Evolutionary conservation across 2,888 invertebrate species (phyloP).

Genomic region (Drosophila prostipennis): DNA sequence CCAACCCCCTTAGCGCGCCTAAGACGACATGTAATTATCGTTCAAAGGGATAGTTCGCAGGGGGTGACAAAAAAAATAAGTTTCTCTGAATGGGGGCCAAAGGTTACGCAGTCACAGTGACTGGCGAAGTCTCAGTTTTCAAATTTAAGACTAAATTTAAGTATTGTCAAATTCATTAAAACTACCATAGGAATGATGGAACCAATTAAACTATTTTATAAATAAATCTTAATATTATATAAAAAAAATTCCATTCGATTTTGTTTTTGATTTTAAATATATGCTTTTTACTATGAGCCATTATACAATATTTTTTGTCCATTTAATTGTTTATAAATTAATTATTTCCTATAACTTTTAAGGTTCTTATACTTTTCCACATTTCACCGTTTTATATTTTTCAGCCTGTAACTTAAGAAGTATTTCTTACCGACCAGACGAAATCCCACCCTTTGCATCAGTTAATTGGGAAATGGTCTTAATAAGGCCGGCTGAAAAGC

Average conservation of each 20-base stretch:
- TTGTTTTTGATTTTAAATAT: no score
- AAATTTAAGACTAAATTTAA: not conserved
- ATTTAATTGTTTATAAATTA: no score
- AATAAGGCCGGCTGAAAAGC: constrained; percentile 30
- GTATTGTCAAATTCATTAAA: no score
- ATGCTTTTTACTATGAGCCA: no score
- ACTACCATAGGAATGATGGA: no score
- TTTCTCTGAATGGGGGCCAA: constrained; percentile 4
- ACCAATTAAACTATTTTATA: no score
- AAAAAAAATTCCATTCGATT: no score
- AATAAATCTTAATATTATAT: no score
- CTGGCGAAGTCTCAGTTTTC: not conserved
- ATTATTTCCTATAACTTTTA: not conserved
- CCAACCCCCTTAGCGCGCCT: constrained; percentile 35
- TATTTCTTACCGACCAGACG: constrained; percentile 7
- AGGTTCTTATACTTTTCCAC: not conserved
- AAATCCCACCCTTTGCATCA: not conserved
- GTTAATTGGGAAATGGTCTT: constrained; percentile 27
- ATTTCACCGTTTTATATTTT: not conserved
- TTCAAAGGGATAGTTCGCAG: constrained; percentile 35
- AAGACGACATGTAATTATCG: constrained; percentile 80
- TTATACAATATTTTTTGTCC: no score
- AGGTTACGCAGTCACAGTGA: constrained; percentile 6
- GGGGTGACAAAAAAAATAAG: constrained; percentile 1
- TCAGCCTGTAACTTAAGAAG: constrained; percentile 7